phyloP scores from a whole-genome alignment of 2,888 invertebrate genomes.

The Sarcophaga variegata region DNA sequence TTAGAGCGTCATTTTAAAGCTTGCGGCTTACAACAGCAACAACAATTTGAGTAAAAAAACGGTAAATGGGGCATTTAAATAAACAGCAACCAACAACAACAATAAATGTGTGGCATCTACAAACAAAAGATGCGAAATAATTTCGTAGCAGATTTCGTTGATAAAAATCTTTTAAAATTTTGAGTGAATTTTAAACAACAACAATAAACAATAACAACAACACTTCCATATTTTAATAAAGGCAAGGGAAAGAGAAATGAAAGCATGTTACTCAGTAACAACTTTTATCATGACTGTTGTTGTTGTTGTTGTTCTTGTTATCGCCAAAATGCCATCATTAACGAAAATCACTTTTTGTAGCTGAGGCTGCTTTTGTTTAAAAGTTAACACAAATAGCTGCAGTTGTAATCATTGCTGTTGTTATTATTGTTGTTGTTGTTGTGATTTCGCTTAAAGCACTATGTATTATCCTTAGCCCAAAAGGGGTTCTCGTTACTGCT shows the following conservation, averaged over 20 bases:
- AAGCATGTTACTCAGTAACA: neutral
- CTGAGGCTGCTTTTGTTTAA: slow-evolving; percentile 26
- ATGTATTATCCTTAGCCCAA: slow-evolving; percentile 14
- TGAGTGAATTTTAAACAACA: slow-evolving; percentile 53
- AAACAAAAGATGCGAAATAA: neutral
- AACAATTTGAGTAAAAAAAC: slow-evolving; percentile 27
- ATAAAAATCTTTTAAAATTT: slow-evolving; percentile 64
- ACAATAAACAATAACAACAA: neutral
- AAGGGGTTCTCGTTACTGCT: neutral
- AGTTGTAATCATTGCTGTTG: slow-evolving; percentile 8
- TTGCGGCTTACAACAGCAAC: slow-evolving; percentile 63
- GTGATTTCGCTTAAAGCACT: slow-evolving; percentile 36
- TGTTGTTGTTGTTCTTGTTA: neutral
- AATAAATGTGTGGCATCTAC: slow-evolving; percentile 4
- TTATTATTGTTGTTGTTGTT: slow-evolving; percentile 34
- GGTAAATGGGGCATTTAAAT: slow-evolving; percentile 41
- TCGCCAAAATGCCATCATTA: neutral
- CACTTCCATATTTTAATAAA: slow-evolving; percentile 19
- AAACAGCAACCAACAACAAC: neutral
- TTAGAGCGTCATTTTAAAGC: slow-evolving; percentile 62
- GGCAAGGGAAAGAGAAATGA: neutral
- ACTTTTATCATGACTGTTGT: too few relatives aligned
- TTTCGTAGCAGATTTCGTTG: slow-evolving; percentile 5
- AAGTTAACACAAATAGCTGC: too few relatives aligned
- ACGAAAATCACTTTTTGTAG: slow-evolving; percentile 26